A percentile compares a stretch with the other conserved stretches of the same genome.
phyloP scores from a whole-genome alignment of 2,888 invertebrate genomes.

The Rhagonycha lutea region DNA sequence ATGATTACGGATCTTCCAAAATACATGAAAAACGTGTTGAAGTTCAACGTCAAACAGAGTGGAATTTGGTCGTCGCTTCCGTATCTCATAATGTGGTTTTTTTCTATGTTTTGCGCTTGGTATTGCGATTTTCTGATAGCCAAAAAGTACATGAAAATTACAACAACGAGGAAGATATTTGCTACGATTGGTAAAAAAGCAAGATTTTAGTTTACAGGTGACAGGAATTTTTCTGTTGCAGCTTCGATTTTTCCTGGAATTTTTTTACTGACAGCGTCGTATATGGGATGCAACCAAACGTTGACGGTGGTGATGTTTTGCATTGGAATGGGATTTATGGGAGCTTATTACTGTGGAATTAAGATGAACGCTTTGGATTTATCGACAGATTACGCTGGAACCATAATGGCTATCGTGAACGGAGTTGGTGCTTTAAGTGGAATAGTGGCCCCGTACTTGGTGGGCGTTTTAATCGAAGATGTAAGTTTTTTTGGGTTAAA shows the following conservation, averaged over 20 bases:
- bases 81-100: slow-evolving; percentile 69
- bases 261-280: slow-evolving; percentile 66
- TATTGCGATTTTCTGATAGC: background rate
- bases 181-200: background rate
- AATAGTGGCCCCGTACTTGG: slow-evolving; percentile 64
- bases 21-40: slow-evolving; percentile 69
- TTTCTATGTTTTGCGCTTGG: background rate
- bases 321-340: slow-evolving; percentile 68
- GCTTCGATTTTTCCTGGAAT: slow-evolving; percentile 67
- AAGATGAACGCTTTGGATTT: slow-evolving; percentile 70
- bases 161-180: background rate
- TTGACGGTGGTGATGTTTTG: slow-evolving; percentile 62
- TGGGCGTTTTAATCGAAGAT: slow-evolving; percentile 64
- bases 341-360: slow-evolving; percentile 70
- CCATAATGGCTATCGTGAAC: slow-evolving; percentile 67
- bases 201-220: background rate
- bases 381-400: slow-evolving; percentile 67
- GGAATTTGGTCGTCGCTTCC: slow-evolving; percentile 67
- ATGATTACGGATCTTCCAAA: slow-evolving; percentile 72
- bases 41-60: slow-evolving; percentile 67
- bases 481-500: slow-evolving; percentile 50
- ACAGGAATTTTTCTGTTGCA: slow-evolving; percentile 40
- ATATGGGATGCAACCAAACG: slow-evolving; percentile 62
- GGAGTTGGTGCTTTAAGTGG: slow-evolving; percentile 66
- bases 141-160: background rate